phyloP scores from a whole-genome alignment of 2,888 invertebrate species.

The Candidula unifasciata region DNA sequence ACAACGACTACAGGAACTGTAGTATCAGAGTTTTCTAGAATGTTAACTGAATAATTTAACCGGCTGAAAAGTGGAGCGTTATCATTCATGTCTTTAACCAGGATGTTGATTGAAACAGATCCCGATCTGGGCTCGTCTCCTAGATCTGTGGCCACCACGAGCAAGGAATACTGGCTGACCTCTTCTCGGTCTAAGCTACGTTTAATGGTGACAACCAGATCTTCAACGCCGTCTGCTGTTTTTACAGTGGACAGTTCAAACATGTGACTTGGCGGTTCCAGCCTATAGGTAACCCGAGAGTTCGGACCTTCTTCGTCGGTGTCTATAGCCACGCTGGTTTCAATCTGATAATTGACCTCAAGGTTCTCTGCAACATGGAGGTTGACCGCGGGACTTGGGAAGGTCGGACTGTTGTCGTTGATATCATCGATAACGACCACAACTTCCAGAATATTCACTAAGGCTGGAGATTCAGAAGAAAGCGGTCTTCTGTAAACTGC shows the following conservation, averaged over 20 bases:
- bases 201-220: constrained; percentile 68
- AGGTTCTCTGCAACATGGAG: constrained; percentile 66
- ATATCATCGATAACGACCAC: constrained; percentile 60
- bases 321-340: constrained; percentile 66
- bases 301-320: constrained; percentile 64
- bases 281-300: constrained; percentile 63
- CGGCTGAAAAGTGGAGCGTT: constrained; percentile 62
- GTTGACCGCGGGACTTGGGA: constrained; percentile 59
- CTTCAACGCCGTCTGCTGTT: constrained; percentile 62
- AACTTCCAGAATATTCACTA: constrained; percentile 58
- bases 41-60: constrained; percentile 61
- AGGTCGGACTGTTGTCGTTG: constrained; percentile 68
- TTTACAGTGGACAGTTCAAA: constrained; percentile 62
- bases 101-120: constrained; percentile 44
- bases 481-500: constrained; percentile 56
- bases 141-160: constrained; percentile 51
- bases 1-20: constrained; percentile 79
- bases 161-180: constrained; percentile 61
- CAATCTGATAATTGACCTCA: constrained; percentile 58
- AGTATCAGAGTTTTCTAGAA: constrained; percentile 65
- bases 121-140: constrained; percentile 39
- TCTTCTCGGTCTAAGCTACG: constrained; percentile 68
- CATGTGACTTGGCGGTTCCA: constrained; percentile 63
- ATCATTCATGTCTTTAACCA: constrained; percentile 54
- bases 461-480: constrained; percentile 55